Base-by-base conservation (phyloP, 2,797 vertebrate genomes). In the Euphonia xanthogaster region DNA sequence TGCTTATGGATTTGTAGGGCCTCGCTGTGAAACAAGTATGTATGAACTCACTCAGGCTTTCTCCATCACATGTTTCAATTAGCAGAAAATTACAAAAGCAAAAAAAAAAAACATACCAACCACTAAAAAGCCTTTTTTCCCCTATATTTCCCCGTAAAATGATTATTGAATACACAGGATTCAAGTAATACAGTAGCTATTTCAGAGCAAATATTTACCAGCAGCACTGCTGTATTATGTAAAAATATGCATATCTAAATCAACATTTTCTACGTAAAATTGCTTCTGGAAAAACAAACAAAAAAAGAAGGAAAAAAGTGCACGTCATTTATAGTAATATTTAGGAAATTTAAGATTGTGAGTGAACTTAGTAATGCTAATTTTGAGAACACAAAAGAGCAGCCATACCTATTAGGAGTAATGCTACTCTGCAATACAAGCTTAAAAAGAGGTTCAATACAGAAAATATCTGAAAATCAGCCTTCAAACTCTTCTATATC, bases 1-100 rank as follows among this genome's bases (percentile, higher is more conserved):
- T 96, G 98, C 95, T 24, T 98, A 98, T 5, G 98, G 98, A 39
- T 99, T 98, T 39, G 98, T 98, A 3, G 98, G 98, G 39, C 97
- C 98, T 77, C 97, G 86, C 20, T 98, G 98, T 95, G 98, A 99
- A 96, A 99, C 97, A 37, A 76, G 76, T 96, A 89, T 1, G 96
- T 96, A 93, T 54, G 28, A 75, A 55, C 37, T 61, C 70, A 8
- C 51, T 68, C 53, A 65, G 77, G 28, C 12, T 92, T 81, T 68
- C 89, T 25, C 61, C 48, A 33, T 68, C 45, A 23, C 40, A 21
- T 44, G 28, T 72, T 88, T 88, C 55, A 68, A 91, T 72, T 82
- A 87, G 30, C 28, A 83, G 16, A 93, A 95, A 87, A 95, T 44
- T 33, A 23, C 44, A 58, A 80, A 23, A 79, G 15, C 1, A 0